A percentile compares a stretch with the other conserved stretches of the same genome.
Conservation (phyloP, 2,888 invertebrate species). For the Schizaphis graminum region DNA sequence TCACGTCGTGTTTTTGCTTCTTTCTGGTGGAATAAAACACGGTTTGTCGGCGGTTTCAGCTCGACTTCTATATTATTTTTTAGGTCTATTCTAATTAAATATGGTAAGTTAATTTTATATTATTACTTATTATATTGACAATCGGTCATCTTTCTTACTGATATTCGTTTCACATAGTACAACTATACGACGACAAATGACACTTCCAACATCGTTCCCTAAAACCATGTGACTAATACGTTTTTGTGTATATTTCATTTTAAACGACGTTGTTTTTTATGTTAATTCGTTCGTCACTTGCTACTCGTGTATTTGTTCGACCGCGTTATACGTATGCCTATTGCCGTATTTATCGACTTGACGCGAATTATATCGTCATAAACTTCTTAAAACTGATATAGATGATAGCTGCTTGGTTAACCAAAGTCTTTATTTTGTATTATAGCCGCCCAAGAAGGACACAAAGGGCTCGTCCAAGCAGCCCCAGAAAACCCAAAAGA, state of each 20-base stretch:
- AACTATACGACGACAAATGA: not conserved
- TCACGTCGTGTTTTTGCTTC: constrained; percentile 6
- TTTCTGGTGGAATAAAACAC: constrained; percentile 2
- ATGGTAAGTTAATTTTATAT: constrained; percentile 38
- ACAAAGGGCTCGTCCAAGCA: constrained; percentile 88
- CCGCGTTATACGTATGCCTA: not conserved
- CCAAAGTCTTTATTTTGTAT: constrained; percentile 69
- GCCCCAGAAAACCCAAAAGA: constrained; percentile 94
- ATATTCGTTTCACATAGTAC: not conserved
- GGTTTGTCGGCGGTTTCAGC: not conserved
- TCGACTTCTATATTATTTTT: not conserved
- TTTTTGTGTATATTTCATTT: not conserved
- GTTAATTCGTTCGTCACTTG: not conserved
- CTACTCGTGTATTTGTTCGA: too few relatives aligned
- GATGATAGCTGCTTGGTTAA: not conserved
- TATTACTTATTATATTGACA: not conserved
- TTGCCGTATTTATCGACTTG: not conserved
- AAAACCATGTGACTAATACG: constrained; percentile 45
- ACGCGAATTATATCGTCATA: not conserved
- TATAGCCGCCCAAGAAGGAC: constrained; percentile 94
- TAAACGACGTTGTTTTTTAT: not conserved
- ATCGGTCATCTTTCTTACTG: not conserved
- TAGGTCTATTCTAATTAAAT: not conserved
- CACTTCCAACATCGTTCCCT: not conserved
- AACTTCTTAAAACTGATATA: not conserved